Evolutionary conservation across 2,113 vertebrate genomes (phyloP).

Genomic region (human (Homo sapiens)): GRCh38 chr4:162115001-162115500

Average conservation of each 20-base stretch:
- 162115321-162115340: neutral
- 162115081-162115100: neutral
- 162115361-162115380: neutral
- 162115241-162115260: neutral
- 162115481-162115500: constrained; percentile 61
- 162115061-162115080: neutral
- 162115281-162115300: neutral
- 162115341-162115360: constrained; percentile 1
- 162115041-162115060: neutral
- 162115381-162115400: neutral
- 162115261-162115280: neutral
- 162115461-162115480: constrained; percentile 25
- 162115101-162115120: neutral
- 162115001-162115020: neutral
- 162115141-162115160: neutral
- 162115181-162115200: neutral
- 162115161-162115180: neutral
- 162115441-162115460: constrained; percentile 10
- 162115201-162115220: constrained; percentile 16
- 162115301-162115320: neutral
- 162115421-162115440: neutral
- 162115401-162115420: constrained; percentile 12
- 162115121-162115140: neutral
- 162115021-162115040: neutral
- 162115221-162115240: neutral